Conservation (phyloP, 2,797 vertebrate genomes). For the Synaphobranchus kaupii region DNA sequence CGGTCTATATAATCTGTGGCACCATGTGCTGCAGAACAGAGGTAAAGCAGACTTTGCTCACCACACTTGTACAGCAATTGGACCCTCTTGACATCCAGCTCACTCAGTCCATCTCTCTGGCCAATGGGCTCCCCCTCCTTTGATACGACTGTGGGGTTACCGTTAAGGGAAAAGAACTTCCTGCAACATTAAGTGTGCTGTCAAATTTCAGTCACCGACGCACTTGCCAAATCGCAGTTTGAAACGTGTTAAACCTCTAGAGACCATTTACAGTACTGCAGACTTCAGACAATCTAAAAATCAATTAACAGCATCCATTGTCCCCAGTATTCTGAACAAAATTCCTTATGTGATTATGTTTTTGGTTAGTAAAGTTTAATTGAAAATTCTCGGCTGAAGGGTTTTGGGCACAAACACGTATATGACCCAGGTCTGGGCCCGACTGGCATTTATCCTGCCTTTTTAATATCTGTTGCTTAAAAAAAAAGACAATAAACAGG, state of each 20-base stretch:
- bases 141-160: constrained; percentile 55
- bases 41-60: constrained; percentile 26
- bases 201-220: background rate
- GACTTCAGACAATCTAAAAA: background rate
- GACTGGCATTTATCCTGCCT: background rate
- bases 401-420: too few relatives aligned
- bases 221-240: background rate
- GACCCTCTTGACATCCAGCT: constrained; percentile 52
- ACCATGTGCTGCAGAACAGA: background rate
- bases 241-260: background rate
- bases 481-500: too few relatives aligned
- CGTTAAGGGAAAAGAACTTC: constrained; percentile 54
- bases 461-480: background rate
- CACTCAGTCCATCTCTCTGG: constrained; percentile 54
- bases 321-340: too few relatives aligned
- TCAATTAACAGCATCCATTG: too few relatives aligned
- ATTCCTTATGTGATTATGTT: too few relatives aligned
- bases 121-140: constrained; percentile 43
- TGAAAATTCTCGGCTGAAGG: too few relatives aligned
- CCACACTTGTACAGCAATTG: constrained; percentile 59
- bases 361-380: too few relatives aligned
- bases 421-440: too few relatives aligned
- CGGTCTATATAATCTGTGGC: background rate
- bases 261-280: background rate
- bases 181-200: constrained; percentile 43